These are phyloP conservation scores for Ciconia stormi DNA, from an alignment of 2,113 vertebrate species.

Conservation along the genomic window DNA sequence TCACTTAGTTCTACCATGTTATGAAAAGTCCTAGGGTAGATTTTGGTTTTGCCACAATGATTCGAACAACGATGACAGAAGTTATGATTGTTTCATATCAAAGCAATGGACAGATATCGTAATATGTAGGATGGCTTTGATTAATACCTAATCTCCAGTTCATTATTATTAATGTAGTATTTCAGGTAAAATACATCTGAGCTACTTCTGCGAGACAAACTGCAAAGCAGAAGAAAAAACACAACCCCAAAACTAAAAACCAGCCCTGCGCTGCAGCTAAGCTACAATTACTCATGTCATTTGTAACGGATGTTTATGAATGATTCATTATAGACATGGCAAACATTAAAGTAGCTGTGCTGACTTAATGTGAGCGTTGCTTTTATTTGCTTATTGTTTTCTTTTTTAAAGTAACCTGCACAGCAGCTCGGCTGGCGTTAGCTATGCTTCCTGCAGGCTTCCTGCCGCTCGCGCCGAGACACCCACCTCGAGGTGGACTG, in stretches of 20 bases:
- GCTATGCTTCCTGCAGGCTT: neutral
- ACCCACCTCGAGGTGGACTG: neutral
- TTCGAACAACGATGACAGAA: slow-evolving; percentile 51
- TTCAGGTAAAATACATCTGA: slow-evolving; percentile 13
- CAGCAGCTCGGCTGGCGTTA: neutral
- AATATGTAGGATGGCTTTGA: slow-evolving; percentile 41
- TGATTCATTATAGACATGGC: neutral
- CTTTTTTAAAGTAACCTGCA: neutral
- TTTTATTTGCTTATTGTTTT: neutral
- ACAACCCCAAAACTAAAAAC: neutral
- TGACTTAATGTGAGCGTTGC: neutral
- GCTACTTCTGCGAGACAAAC: neutral
- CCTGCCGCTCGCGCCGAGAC: neutral
- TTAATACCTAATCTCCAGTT: slow-evolving; percentile 12
- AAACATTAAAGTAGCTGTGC: neutral
- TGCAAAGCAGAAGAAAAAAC: neutral
- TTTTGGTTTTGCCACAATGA: slow-evolving; percentile 75
- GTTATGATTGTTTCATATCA: slow-evolving; percentile 50
- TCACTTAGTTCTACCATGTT: neutral
- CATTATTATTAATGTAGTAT: neutral
- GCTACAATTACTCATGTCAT: neutral
- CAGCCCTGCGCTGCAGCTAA: neutral
- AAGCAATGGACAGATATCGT: slow-evolving; percentile 58
- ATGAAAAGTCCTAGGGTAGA: slow-evolving; percentile 19
- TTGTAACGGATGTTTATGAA: slow-evolving; percentile 2